Conservation (phyloP, 2,888 invertebrate species). For the Eremobia ochroleuca region DNA sequence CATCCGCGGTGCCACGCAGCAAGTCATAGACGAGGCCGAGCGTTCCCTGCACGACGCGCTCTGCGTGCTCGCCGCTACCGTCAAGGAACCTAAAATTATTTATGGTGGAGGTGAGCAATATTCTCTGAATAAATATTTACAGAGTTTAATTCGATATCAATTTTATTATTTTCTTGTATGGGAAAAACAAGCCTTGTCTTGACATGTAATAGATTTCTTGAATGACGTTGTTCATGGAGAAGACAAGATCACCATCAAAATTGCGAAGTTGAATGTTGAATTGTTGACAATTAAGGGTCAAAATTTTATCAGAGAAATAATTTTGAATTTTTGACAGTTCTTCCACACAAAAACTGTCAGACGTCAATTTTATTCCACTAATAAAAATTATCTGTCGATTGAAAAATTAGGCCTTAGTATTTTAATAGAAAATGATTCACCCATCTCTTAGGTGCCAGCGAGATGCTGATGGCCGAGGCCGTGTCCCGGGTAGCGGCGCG, state of each 20-base stretch:
- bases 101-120: constrained; percentile 95
- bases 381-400: too few species aligned
- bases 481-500: constrained; percentile 95
- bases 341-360: too few species aligned
- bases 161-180: neutral
- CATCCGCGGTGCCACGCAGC: constrained; percentile 99
- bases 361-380: too few species aligned
- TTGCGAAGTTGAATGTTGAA: neutral
- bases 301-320: too few species aligned
- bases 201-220: neutral
- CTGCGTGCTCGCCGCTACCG: constrained; percentile 98
- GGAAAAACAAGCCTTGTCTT: neutral
- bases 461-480: constrained; percentile 99
- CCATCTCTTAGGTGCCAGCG: constrained; percentile 93
- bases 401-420: too few species aligned
- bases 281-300: too few species aligned
- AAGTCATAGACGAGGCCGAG: constrained; percentile 99
- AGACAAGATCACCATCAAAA: neutral
- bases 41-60: constrained; percentile 99
- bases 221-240: neutral
- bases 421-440: neutral
- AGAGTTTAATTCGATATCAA: neutral
- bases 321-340: too few species aligned
- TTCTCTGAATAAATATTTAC: too few species aligned
- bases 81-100: constrained; percentile 97